Percentiles rank a stretch among this genome's conserved stretches.
These are phyloP conservation scores for Brachyopa scutellaris DNA, from an alignment of 2,888 invertebrate genomes.

Conservation along the genomic window DNA sequence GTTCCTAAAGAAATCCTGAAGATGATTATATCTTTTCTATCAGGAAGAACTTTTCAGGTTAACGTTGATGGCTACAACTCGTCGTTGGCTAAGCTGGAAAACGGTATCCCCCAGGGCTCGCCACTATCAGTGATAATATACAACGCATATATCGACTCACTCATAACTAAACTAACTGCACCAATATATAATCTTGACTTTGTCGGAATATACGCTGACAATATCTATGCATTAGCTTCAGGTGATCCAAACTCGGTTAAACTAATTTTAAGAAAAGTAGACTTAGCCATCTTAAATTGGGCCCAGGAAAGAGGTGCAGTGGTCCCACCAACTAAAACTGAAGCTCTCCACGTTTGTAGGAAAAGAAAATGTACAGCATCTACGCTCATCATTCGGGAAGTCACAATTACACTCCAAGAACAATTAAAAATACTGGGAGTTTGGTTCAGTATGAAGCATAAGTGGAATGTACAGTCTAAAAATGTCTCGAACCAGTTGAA, in stretches of 20 bases:
- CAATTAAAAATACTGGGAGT: slow-evolving; percentile 6
- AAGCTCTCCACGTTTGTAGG: neutral
- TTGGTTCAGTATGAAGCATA: neutral
- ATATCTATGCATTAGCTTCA: slow-evolving; percentile 3
- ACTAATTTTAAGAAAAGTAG: neutral
- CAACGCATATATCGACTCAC: slow-evolving; percentile 8
- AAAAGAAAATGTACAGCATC: slow-evolving; percentile 3
- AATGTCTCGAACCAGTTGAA: neutral
- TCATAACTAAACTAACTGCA: neutral
- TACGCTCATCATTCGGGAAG: neutral
- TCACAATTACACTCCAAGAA: neutral
- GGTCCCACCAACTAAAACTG: neutral
- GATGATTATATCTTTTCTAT: neutral
- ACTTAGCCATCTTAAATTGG: slow-evolving; percentile 6
- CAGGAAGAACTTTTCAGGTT: neutral
- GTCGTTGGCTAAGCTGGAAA: neutral
- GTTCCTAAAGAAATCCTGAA: neutral
- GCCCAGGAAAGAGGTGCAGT: slow-evolving; percentile 12
- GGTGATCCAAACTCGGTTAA: neutral
- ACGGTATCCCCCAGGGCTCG: slow-evolving; percentile 11
- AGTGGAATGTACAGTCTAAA: neutral
- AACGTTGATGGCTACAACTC: slow-evolving; percentile 2
- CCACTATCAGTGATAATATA: slow-evolving; percentile 17
- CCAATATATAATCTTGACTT: slow-evolving; percentile 11
- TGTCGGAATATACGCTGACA: slow-evolving; percentile 9